Percentiles rank a stretch among this genome's conserved stretches.
phyloP scores from a whole-genome alignment of 2,888 invertebrate genomes.

The Camptogramma bilineatum region DNA sequence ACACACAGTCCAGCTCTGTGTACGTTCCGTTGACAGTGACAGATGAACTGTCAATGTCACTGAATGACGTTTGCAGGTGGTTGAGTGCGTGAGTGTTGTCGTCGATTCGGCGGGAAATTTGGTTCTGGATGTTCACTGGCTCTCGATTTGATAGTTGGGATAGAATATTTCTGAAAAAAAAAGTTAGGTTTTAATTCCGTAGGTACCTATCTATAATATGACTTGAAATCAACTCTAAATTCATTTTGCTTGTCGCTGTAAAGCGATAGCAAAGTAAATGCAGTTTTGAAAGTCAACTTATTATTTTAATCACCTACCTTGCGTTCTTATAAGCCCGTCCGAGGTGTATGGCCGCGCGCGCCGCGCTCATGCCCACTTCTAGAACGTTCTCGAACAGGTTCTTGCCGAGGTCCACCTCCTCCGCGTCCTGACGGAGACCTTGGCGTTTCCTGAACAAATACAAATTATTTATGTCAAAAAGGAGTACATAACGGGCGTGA shows the following conservation, averaged over 20 bases:
- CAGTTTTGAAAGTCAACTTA: too few relatives aligned
- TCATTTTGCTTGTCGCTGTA: too few relatives aligned
- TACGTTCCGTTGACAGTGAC: constrained; percentile 53
- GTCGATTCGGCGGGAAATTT: constrained; percentile 70
- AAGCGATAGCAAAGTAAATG: too few relatives aligned
- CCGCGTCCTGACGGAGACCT: constrained; percentile 49
- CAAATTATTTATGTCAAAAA: too few relatives aligned
- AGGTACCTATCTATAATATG: too few relatives aligned
- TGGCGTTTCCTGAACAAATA: constrained; percentile 67
- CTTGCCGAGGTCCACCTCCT: constrained; percentile 49
- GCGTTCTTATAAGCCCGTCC: constrained; percentile 84
- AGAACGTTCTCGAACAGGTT: constrained; percentile 77
- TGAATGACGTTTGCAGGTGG: constrained; percentile 68
- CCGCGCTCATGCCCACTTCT: constrained; percentile 83
- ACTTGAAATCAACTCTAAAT: too few relatives aligned
- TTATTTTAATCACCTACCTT: constrained; percentile 62
- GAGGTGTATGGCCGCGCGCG: constrained; percentile 83
- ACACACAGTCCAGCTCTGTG: constrained; percentile 84
- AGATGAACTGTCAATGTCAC: constrained; percentile 51
- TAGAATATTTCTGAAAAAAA: constrained; percentile 63
- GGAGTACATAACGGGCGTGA: too few relatives aligned
- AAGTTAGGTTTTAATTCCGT: neutral
- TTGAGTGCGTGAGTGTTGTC: constrained; percentile 70
- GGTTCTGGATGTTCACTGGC: constrained; percentile 57
- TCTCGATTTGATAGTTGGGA: constrained; percentile 67